Base-by-base conservation (phyloP, 2,888 invertebrate species). In the Flabesymbios commensalis region DNA sequence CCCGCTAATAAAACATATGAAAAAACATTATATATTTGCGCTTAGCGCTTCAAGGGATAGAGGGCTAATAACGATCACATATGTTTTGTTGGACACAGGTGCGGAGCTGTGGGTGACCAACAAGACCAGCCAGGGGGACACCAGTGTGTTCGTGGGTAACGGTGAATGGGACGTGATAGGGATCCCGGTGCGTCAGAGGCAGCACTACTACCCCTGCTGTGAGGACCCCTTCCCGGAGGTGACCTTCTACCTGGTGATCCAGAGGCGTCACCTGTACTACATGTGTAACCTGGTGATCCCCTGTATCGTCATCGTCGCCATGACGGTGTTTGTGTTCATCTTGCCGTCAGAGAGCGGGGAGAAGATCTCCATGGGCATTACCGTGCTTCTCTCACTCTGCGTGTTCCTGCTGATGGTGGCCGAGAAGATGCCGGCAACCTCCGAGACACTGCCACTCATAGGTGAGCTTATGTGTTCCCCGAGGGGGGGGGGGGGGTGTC, bases 161-260 rank as follows among this genome's bases (percentile, higher is more conserved):
- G 79, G 76, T 14, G 79, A 79, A 59, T 80, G 78, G 78, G 73
- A 75, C 57, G 63, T 79, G 28, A 60, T 78, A 17, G 68, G 70
- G 33, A 74, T 76, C 0, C 65, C 67, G 26, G 74, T 76, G 5
- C 58, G 73, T 14, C 66, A 77, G 2, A 76, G 78, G 61, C 75
- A 76, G 2, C 72, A 76, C 19, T 68, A 65, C 7, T 80, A 80
- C 58, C 45, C 45, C 24, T 45, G 45, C 45, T 45, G 45, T 28
- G 1, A 2, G 22, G 45, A 45, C 24, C 45, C 45, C 45, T 45
- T 26, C 45, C 45, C 45, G 45, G 45, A 45, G 10, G 45, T 45
- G 10, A 45, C 45, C 14, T 45, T 45, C 22, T 26, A 10, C 2
- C 45, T 45, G 0, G 45, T 45, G 45, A 24, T 45, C 26, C 45